Evolutionary conservation across 1,140 invertebrate genomes (phyloP).

Genomic region (Halesus radiatus): DNA sequence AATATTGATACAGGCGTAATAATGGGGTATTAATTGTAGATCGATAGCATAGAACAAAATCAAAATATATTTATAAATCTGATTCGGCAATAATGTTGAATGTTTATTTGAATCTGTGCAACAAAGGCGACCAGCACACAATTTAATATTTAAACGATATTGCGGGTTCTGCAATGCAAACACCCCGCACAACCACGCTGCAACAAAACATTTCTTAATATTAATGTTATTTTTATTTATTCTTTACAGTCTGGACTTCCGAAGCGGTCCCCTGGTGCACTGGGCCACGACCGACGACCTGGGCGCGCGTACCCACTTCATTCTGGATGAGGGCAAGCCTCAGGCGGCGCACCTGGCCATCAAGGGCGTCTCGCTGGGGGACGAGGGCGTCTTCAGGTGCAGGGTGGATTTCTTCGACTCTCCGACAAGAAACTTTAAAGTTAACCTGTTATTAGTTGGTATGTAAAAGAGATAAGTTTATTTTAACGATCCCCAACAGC

Average conservation of each 20-base stretch:
- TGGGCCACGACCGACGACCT: slow-evolving; percentile 83
- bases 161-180: no score
- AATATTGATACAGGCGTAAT: no score
- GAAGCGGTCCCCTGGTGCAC: slow-evolving; percentile 77
- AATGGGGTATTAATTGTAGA: no score
- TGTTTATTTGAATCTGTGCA: no score
- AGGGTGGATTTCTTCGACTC: slow-evolving; percentile 89
- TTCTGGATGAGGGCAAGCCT: slow-evolving; percentile 76
- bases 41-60: no score
- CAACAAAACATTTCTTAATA: no score
- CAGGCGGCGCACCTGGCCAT: slow-evolving; percentile 81
- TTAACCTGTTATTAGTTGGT: slow-evolving; percentile 91
- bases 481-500: no score
- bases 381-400: slow-evolving; percentile 86
- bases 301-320: slow-evolving; percentile 81
- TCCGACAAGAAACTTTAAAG: slow-evolving; percentile 85
- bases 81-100: no score
- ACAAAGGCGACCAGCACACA: no score
- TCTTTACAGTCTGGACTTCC: slow-evolving; percentile 80
- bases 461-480: slow-evolving; percentile 62
- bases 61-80: no score
- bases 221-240: slow-evolving; percentile 3
- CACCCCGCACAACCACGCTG: no score
- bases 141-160: no score
- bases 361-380: slow-evolving; percentile 77